These are phyloP conservation scores for Phalacrocorax brasilianus DNA, from an alignment of 2,113 vertebrate genomes.

Conservation along the genomic window DNA sequence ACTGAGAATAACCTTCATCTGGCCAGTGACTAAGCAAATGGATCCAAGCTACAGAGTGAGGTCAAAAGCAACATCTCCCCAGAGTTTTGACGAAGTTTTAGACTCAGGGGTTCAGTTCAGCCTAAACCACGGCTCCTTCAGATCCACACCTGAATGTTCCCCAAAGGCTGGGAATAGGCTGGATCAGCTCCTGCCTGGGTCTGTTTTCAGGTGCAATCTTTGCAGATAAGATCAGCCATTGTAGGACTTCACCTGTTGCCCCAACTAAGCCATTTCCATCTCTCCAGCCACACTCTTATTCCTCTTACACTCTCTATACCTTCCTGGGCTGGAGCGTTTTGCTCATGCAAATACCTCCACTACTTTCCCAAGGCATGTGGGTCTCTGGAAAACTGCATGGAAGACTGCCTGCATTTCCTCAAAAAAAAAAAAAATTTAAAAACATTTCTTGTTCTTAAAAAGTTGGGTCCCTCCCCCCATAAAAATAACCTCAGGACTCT, in stretches of 20 bases:
- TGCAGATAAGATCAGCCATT: background rate
- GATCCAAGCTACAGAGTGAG: background rate
- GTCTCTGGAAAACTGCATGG: background rate
- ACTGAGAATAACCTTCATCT: background rate
- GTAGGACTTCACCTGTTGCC: background rate
- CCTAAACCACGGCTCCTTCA: background rate
- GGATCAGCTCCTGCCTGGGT: background rate
- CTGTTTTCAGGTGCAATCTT: background rate
- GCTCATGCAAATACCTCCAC: background rate
- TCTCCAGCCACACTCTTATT: background rate
- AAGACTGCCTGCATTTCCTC: background rate
- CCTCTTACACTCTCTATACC: background rate
- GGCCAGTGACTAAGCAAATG: background rate
- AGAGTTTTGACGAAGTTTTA: background rate
- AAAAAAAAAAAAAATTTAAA: background rate
- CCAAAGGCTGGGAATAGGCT: background rate
- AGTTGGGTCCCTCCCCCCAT: fast-evolving
- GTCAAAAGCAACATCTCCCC: background rate
- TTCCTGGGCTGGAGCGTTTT: background rate
- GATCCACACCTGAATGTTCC: background rate
- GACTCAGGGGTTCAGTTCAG: background rate
- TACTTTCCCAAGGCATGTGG: background rate
- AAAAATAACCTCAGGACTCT: background rate
- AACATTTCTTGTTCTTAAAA: background rate
- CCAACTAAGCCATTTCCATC: background rate